Conservation (phyloP, 2,797 vertebrate species). For the Borostomias antarcticus region DNA sequence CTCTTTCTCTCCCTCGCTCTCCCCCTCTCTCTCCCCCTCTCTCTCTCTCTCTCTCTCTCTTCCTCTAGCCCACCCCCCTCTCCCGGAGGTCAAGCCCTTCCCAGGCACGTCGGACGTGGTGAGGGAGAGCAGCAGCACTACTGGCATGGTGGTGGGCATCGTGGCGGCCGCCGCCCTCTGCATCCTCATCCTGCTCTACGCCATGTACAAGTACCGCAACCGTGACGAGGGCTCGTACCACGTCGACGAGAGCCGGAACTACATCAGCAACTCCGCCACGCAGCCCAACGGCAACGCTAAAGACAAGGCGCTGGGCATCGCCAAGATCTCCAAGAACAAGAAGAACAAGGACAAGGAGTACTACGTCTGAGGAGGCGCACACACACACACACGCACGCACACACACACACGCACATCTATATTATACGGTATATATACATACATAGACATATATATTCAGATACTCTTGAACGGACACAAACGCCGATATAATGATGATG, state of each 20-base stretch:
- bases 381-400: conserved; percentile 53
- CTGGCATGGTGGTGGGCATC: conserved; percentile 98
- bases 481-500: conserved; percentile 15
- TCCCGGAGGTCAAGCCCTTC: conserved; percentile 87
- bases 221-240: conserved; percentile 98
- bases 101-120: conserved; percentile 90
- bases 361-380: conserved; percentile 89
- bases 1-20: background rate
- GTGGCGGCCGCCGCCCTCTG: conserved; percentile 96
- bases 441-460: background rate
- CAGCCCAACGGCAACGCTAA: conserved; percentile 98
- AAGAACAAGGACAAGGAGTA: conserved; percentile 99
- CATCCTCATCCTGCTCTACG: conserved; percentile 99
- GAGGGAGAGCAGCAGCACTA: conserved; percentile 96
- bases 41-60: conserved; percentile 15
- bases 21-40: background rate
- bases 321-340: conserved; percentile 99
- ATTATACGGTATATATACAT: conserved; percentile 4
- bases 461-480: conserved; percentile 32
- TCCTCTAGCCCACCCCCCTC: conserved; percentile 69
- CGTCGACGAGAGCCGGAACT: conserved; percentile 98
- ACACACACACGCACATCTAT: conserved; percentile 46
- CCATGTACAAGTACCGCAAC: conserved; percentile 99
- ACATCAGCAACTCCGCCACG: conserved; percentile 99
- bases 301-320: conserved; percentile 95